Evolutionary conservation across 2,113 vertebrate species (phyloP).

Genomic region (Thoracochromis brauschi): DNA sequence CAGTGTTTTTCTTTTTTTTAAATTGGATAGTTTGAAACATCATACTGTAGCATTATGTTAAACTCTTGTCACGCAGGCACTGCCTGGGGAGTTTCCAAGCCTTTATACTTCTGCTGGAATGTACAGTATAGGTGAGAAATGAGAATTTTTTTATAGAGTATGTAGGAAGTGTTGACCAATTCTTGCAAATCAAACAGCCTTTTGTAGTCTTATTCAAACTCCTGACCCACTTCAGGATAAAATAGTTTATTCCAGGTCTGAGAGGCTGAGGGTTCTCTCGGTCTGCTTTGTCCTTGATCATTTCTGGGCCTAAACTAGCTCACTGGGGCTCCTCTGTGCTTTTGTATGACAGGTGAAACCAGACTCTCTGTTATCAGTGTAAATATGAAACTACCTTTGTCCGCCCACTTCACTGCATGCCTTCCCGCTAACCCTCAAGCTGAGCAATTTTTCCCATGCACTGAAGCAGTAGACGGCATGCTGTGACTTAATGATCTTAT

Average conservation of each 20-base stretch:
- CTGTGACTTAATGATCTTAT: not conserved
- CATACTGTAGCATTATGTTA: not conserved
- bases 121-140: not conserved
- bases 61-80: not conserved
- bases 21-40: not conserved
- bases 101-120: conserved; percentile 7
- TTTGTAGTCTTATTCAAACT: conserved; percentile 7
- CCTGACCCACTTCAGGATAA: not conserved
- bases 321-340: conserved; percentile 16
- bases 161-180: conserved; percentile 3
- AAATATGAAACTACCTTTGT: conserved; percentile 38
- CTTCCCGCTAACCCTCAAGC: not conserved
- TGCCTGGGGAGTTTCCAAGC: not conserved
- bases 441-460: conserved; percentile 13
- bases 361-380: not conserved
- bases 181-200: not conserved
- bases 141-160: not conserved
- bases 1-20: not conserved
- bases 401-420: not conserved
- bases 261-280: not conserved
- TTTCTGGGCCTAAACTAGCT: conserved; percentile 8
- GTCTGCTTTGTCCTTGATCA: conserved; percentile 15
- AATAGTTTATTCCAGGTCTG: not conserved
- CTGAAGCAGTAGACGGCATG: not conserved
- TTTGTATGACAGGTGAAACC: not conserved